Conservation (phyloP, 2,888 invertebrate species). For the Eupithecia tripunctaria region DNA sequence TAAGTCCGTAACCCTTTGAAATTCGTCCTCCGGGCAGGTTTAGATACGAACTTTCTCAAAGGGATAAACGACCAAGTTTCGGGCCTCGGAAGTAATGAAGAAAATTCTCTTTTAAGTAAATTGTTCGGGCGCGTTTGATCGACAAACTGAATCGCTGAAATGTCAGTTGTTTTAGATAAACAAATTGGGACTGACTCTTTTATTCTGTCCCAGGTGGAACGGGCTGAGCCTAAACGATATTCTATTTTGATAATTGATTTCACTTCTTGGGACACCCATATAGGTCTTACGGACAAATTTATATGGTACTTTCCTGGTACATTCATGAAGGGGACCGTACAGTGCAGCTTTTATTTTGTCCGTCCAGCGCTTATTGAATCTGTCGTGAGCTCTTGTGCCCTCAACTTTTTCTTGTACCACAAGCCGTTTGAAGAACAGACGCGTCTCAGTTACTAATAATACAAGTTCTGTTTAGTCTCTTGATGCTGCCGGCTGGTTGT, state of each 20-base stretch:
- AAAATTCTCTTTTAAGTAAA: conserved; percentile 45
- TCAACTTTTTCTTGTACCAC: too few relatives aligned
- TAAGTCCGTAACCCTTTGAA: conserved; percentile 36
- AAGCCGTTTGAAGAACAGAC: too few relatives aligned
- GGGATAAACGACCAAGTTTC: conserved; percentile 43
- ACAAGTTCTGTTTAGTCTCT: background rate
- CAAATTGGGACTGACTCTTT: conserved; percentile 16
- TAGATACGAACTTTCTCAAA: conserved; percentile 45
- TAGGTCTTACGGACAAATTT: background rate
- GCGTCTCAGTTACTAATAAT: background rate
- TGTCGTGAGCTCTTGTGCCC: too few relatives aligned
- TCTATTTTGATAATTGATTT: background rate
- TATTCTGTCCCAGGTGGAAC: conserved; percentile 1
- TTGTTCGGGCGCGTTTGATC: conserved; percentile 41
- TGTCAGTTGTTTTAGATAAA: conserved; percentile 35
- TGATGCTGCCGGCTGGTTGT: background rate
- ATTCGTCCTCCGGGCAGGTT: conserved; percentile 41
- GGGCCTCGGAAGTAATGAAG: conserved; percentile 41
- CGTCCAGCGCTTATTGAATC: too few relatives aligned
- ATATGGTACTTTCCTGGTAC: too few relatives aligned
- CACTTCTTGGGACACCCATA: background rate
- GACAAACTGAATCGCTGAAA: conserved; percentile 40
- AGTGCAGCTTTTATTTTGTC: too few relatives aligned
- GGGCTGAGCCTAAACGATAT: background rate
- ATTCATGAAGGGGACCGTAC: too few relatives aligned